Conservation (phyloP, 1,140 invertebrate species). For the Nasonia vitripennis region DNA sequence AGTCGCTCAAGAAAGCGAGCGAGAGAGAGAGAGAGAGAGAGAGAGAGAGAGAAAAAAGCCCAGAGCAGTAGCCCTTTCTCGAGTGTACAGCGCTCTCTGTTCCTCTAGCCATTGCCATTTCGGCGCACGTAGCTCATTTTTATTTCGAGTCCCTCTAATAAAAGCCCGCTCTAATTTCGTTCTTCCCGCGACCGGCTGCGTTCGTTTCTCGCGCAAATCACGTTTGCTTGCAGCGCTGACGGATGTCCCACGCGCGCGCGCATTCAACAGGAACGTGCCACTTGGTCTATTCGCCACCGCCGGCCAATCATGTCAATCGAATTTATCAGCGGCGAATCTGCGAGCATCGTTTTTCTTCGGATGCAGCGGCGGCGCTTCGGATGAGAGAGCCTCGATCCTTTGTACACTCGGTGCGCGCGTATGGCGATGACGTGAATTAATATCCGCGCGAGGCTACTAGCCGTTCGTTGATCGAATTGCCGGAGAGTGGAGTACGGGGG, state of each 20-base stretch:
- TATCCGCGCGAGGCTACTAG: not conserved
- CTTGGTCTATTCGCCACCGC: not conserved
- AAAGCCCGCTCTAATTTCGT: conserved; percentile 65
- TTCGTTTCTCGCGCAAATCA: conserved; percentile 55
- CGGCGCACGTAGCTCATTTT: conserved; percentile 65
- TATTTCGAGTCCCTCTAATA: conserved; percentile 65
- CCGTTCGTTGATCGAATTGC: not conserved
- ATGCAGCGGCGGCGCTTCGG: not conserved
- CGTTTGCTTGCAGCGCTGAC: conserved; percentile 48
- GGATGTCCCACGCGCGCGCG: conserved; percentile 13
- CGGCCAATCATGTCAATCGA: conserved; percentile 50
- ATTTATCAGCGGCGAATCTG: conserved; percentile 41
- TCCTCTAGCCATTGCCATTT: conserved; percentile 54
- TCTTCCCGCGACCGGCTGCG: conserved; percentile 54
- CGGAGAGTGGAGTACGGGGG: too few relatives aligned
- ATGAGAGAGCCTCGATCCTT: not conserved
- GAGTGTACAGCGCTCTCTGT: not conserved
- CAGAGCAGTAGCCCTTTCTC: not conserved
- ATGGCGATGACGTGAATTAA: not conserved
- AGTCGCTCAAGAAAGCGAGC: not conserved
- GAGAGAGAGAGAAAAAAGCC: not conserved
- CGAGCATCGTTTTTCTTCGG: conserved; percentile 5
- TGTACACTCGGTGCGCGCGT: not conserved
- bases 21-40: conserved; percentile 5
- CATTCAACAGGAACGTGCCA: conserved; percentile 32